phyloP scores from a whole-genome alignment of 2,113 vertebrate species.

The Pampusana beccarii region DNA sequence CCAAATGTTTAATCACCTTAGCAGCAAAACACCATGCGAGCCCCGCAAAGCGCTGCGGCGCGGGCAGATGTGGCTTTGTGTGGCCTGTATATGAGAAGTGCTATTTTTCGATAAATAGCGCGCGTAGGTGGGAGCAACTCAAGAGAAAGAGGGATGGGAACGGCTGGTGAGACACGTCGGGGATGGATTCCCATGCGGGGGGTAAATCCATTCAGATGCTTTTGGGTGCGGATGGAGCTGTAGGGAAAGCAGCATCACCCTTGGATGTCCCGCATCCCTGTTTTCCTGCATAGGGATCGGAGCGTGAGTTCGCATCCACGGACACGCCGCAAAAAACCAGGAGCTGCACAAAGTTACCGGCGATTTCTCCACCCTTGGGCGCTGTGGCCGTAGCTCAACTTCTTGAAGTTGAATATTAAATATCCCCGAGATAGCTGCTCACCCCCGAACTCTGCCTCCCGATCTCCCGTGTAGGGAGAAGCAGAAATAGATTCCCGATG shows the following conservation, averaged over 20 bases:
- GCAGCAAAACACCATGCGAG: not conserved
- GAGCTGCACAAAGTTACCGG: too few species aligned
- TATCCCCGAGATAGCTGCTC: not conserved
- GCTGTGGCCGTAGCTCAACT: fast-evolving
- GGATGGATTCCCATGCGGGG: not conserved
- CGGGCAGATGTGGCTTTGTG: not conserved
- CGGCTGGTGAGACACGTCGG: fast-evolving
- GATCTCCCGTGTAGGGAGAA: not conserved
- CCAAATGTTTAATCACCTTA: too few species aligned
- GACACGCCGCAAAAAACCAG: not conserved
- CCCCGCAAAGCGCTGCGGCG: fast-evolving
- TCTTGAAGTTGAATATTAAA: not conserved
- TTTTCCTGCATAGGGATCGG: fast-evolving
- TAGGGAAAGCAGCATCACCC: fast-evolving
- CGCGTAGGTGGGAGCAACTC: too few species aligned
- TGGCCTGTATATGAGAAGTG: fast-evolving
- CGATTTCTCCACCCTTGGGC: fast-evolving
- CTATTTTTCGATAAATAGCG: not conserved
- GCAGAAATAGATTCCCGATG: not conserved
- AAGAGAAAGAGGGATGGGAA: too few species aligned
- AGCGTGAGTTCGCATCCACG: too few species aligned
- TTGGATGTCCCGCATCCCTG: not conserved
- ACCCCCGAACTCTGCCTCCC: not conserved
- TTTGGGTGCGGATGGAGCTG: too few species aligned
- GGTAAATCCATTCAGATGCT: fast-evolving